Base-by-base conservation (phyloP, 2,888 invertebrate genomes). In the Luperina testacea region DNA sequence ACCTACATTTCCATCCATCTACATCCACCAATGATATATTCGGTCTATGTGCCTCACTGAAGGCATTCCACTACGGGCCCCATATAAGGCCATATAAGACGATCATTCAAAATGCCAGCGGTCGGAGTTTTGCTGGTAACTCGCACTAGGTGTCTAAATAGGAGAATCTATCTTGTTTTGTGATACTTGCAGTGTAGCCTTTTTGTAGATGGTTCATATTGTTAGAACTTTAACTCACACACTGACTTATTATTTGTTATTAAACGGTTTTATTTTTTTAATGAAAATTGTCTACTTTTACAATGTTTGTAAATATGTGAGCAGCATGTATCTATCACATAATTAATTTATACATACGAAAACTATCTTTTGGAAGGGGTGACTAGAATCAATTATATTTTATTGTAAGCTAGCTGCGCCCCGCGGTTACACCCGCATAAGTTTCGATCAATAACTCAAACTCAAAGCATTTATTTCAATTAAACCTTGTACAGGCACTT, bases 71-170 rank as follows among this genome's bases (percentile, higher is more conserved):
- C 65, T 61, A 24, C 79, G 67, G 75, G 68, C 38, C 51, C 24
- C 70, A 27, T 53, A 85, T 32, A 72, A 57, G 51, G 2, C 27
- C 68, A 27, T 74, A 79, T 69, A 69, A 59, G 13, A 2, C 7
- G 69, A 80, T 84, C 83, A n/a, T 59, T 84, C 86, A 83, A 76
- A 84, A 75, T 77, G 85, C 57, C 76, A 59, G 80, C 74, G 38
- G 65, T 70, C 1, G 5, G 9, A 80, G 73, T 84, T 83, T 81
- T 77, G 32, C 51, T 74, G 80, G 71, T 76, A 77, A 72, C 73
- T 73, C 57, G 42, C 69, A 38, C 57, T 65, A 45, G 51, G 57
- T 77, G 72, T 75, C 75, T 81, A 71, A 78, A 67, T 71, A 82
- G 32, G 17, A 27, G 3, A 42, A 79, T 79, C 68, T 4, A 64